These are phyloP conservation scores for Drosophila setifemur DNA, from an alignment of 1,140 invertebrate genomes.

Conservation along the genomic window DNA sequence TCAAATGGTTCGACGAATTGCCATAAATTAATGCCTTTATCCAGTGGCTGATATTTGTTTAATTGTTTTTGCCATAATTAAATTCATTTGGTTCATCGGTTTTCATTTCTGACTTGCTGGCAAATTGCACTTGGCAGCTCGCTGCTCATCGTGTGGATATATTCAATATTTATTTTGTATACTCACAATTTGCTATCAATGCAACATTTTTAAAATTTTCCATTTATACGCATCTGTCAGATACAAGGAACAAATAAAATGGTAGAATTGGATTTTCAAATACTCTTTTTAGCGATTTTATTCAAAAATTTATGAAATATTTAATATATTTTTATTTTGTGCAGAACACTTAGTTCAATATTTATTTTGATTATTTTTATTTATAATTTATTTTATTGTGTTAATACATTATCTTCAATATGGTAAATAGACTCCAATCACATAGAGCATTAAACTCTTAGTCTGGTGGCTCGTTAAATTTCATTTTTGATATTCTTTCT, in stretches of 20 bases:
- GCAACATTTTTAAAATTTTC: conserved; percentile 27
- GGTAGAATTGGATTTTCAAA: not conserved
- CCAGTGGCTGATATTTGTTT: conserved; percentile 22
- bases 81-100: conserved; percentile 5
- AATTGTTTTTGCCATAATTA: conserved; percentile 36
- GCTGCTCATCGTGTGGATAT: not conserved
- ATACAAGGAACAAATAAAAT: not conserved
- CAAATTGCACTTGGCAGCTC: conserved; percentile 5
- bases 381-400: no score
- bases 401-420: no score
- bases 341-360: not conserved
- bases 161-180: conserved; percentile 16
- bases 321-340: no score
- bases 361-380: not conserved
- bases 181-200: conserved; percentile 42
- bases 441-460: not conserved
- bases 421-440: not conserved
- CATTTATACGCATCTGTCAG: conserved; percentile 32
- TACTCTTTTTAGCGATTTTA: not conserved
- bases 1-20: conserved; percentile 39
- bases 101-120: conserved; percentile 12
- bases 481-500: conserved; percentile 37
- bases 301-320: fast-evolving
- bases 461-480: not conserved
- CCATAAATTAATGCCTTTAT: conserved; percentile 39